Conservation (phyloP, 1,140 invertebrate genomes). For the Dufourea novaeangliae region DNA sequence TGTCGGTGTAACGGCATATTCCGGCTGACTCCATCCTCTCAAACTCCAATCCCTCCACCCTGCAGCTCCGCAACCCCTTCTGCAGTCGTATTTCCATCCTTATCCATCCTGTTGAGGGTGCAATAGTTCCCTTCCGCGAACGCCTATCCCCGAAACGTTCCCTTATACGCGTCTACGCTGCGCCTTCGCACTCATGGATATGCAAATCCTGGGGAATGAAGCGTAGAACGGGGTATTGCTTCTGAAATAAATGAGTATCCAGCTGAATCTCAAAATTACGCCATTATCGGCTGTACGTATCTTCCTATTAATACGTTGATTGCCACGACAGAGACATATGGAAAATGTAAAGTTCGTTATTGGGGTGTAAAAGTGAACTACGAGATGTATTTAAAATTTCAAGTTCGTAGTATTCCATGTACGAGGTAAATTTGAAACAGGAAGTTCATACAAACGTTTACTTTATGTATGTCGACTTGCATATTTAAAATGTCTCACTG, state of each 20-base stretch:
- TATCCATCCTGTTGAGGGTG: not conserved
- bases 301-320: slow-evolving; percentile 17
- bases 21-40: slow-evolving; percentile 1
- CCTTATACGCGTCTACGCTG: slow-evolving; percentile 12
- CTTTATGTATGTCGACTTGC: too few species aligned
- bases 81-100: slow-evolving; percentile 3
- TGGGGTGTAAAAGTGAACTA: too few species aligned
- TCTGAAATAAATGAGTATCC: slow-evolving; percentile 27
- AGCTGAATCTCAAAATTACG: slow-evolving; percentile 25
- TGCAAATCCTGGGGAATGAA: slow-evolving; percentile 44
- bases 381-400: too few species aligned
- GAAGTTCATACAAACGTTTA: too few species aligned
- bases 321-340: too few species aligned
- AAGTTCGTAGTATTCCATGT: too few species aligned
- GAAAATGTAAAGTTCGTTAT: too few species aligned
- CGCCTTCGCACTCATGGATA: slow-evolving; percentile 47
- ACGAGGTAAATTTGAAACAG: too few species aligned
- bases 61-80: not conserved
- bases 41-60: not conserved
- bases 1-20: slow-evolving; percentile 25
- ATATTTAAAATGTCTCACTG: too few species aligned
- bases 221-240: not conserved
- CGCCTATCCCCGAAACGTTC: not conserved
- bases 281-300: not conserved
- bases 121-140: not conserved